Evolutionary conservation across 2,888 invertebrate species (phyloP), one percentile per base, ranked within the genome.

Genomic region (Pseudococcus viburni): DNA sequence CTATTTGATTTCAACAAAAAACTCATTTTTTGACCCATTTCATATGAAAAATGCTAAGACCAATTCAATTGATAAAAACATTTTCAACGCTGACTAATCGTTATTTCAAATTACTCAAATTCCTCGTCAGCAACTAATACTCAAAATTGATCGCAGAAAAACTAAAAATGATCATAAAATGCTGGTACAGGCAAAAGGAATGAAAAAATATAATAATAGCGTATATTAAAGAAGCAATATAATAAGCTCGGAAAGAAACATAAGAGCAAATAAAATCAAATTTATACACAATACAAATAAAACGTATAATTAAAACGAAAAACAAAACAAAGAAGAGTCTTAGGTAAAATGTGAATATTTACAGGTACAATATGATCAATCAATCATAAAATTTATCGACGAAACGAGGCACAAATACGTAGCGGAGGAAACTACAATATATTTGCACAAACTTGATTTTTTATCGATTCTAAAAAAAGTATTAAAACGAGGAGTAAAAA

Each of bases 311-410:
- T 8, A 42, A 42, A 80, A 80, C 68, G 33, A 80, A 80, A 80
- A 80, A 80, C 42, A 80, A 46, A 80, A 42, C 80, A 80, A 42
- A 80, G 80, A 80, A 80, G 80, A 80, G 19, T 80, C 80, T 80
- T n/a, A 42, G 80, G 80, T 80, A 42, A 80, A 42, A 19, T 80
- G 80, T 42, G 42, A 80, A 80, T 42, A 42, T 80, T 26, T 80
- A 80, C 42, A 80, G 46, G 68, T 73, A 73, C 26, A 73, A 73
- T 26, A 12, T 1, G 26, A 33, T 33, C 1, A 33, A 33, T 33
- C 26, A 33, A 33, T 33, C 26, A 33, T 33, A 33, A 33, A 33
- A 33, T 33, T 33, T 33, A 3, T 33, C 26, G 3, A 33, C 26
- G 26, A 33, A 33, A 33, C 1, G 26, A 33, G 26, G 26, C 26